Conservation (phyloP, 2,888 invertebrate genomes). For the Hofmannophila pseudospretella region DNA sequence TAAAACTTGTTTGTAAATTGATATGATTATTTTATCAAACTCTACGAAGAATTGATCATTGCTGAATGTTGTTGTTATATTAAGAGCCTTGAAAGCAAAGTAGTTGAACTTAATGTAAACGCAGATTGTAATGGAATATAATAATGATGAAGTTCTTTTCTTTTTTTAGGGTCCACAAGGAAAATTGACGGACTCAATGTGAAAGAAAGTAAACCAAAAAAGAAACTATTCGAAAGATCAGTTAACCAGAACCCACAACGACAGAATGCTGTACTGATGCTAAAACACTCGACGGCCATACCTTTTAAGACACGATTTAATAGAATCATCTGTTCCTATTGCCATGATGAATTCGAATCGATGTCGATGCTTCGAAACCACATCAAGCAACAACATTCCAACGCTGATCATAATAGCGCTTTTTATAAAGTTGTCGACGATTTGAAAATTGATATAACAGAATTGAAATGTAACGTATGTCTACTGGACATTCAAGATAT, state of each 20-base stretch:
- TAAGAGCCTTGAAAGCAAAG: background rate
- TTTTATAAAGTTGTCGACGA: conserved; percentile 67
- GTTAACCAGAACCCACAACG: conserved; percentile 69
- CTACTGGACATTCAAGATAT: conserved; percentile 42
- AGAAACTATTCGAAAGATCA: conserved; percentile 69
- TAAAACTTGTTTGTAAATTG: conserved; percentile 2
- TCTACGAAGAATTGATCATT: background rate
- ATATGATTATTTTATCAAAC: background rate
- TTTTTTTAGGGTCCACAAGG: conserved; percentile 69
- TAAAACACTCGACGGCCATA: conserved; percentile 62
- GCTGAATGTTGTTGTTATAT: background rate
- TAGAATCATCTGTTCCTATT: conserved; percentile 66
- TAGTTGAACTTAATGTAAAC: conserved; percentile 10
- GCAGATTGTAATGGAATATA: conserved; percentile 36
- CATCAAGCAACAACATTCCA: conserved; percentile 48
- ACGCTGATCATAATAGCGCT: conserved; percentile 62
- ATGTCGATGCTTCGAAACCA: conserved; percentile 61
- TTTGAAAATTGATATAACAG: conserved; percentile 62
- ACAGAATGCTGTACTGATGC: conserved; percentile 63
- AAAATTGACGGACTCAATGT: conserved; percentile 53
- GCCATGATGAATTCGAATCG: conserved; percentile 63
- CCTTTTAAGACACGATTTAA: conserved; percentile 71
- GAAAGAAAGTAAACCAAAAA: conserved; percentile 64
- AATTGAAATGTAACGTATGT: conserved; percentile 59
- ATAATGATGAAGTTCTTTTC: conserved; percentile 67